Percentiles rank a stretch among this genome's conserved stretches.
Evolutionary conservation across 2,888 invertebrate genomes (phyloP).

Genomic region (Xiphydria camelus): DNA sequence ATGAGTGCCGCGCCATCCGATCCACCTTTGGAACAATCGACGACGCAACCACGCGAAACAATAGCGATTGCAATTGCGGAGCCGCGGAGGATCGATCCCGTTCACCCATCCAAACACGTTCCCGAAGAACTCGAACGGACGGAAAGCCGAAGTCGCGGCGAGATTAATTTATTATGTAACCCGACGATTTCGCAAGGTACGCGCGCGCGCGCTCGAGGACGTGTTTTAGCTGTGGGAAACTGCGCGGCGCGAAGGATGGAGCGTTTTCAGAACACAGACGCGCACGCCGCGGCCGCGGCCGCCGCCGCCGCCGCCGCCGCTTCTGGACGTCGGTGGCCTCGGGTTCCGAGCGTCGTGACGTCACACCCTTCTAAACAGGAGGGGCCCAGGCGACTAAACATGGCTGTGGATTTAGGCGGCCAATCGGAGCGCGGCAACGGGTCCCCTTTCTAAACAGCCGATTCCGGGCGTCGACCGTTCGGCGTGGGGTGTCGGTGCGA

Average conservation of each 20-base stretch:
- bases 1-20: no score
- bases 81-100: no score
- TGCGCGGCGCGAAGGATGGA: no score
- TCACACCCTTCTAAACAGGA: conserved; percentile 58
- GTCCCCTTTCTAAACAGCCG: conserved; percentile 41
- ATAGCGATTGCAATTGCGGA: no score
- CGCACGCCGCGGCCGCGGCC: neutral
- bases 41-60: no score
- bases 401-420: conserved; percentile 56
- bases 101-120: no score
- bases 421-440: conserved; percentile 37
- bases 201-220: conserved; percentile 18
- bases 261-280: neutral
- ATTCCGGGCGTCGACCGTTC: conserved; percentile 17
- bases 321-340: conserved; percentile 35
- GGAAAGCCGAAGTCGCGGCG: no score
- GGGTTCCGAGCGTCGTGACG: conserved; percentile 43
- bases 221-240: no score
- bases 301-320: conserved; percentile 5
- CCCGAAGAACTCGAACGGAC: no score
- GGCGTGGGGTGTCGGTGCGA: conserved; percentile 11
- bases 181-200: no score
- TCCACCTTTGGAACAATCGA: no score
- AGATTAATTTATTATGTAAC: no score
- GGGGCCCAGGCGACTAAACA: conserved; percentile 55